phyloP scores from a whole-genome alignment of 2,888 invertebrate genomes.

The Drosophila subquinaria region DNA sequence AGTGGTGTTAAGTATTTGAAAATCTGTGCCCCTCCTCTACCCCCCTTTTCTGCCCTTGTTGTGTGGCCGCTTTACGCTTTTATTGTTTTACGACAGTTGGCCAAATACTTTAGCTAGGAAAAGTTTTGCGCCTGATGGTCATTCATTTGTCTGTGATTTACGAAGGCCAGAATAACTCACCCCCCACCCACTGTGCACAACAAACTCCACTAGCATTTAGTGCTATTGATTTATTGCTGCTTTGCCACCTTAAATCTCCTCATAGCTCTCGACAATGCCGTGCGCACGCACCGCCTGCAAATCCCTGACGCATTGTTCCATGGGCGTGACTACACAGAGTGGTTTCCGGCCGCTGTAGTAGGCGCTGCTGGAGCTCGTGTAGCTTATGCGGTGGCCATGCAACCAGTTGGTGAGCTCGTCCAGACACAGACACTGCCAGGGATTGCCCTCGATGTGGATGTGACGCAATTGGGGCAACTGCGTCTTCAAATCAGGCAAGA shows the following conservation, averaged over 20 bases:
- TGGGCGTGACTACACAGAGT: constrained; percentile 81
- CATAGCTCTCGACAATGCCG: constrained; percentile 74
- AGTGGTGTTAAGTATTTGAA: constrained; percentile 79
- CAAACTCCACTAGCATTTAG: constrained; percentile 55
- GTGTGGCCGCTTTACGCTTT: constrained; percentile 63
- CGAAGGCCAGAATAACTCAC: constrained; percentile 40
- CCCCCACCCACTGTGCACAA: not conserved
- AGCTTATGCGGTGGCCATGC: constrained; percentile 25
- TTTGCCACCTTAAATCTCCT: constrained; percentile 55
- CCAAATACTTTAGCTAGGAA: constrained; percentile 72
- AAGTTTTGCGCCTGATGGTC: constrained; percentile 75
- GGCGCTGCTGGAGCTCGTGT: constrained; percentile 52
- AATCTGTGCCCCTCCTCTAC: constrained; percentile 55
- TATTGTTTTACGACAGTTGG: constrained; percentile 80
- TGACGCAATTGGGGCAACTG: constrained; percentile 56
- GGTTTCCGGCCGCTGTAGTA: constrained; percentile 80
- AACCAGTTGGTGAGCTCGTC: constrained; percentile 77
- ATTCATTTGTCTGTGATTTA: constrained; percentile 79
- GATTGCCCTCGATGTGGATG: constrained; percentile 82
- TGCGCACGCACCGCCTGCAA: constrained; percentile 67
- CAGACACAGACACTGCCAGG: constrained; percentile 84
- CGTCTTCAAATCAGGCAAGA: constrained; percentile 67
- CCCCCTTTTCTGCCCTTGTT: not conserved
- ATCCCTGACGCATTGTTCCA: constrained; percentile 75
- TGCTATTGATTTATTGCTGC: constrained; percentile 70